Evolutionary conservation across 2,797 vertebrate species (phyloP), one percentile per base, ranked within the genome.

Genomic region (Pogoniulus pusillus): DNA sequence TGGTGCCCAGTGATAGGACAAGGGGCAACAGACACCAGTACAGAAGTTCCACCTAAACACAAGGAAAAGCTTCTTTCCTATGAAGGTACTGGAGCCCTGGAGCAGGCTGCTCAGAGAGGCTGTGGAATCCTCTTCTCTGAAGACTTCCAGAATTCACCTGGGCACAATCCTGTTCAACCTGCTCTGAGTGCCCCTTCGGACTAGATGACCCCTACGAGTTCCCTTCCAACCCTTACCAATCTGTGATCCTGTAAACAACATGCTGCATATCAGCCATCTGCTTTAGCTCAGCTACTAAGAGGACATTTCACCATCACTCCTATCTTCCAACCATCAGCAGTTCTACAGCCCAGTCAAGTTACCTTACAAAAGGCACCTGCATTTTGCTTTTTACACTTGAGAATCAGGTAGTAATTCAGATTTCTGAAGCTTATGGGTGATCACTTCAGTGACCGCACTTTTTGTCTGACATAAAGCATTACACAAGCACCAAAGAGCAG

Each of bases 401-500:
- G 39, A 32, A 64, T 29, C n/a, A 62, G 12, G 16, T 9, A 72
- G 49, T 3, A 84, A 74, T 20, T 72, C 7, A 70, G 14, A 47
- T 51, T 45, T 74, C 39, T 34, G 34, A 54, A 72, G 30, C 34
- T 53, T 63, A 65, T 14, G 18, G 17, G 2, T 2, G 5, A 65
- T 27, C 51, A 23, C 14, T 47, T 47, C 22, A 29, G 29, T 5
- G 11, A 80, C 18, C 8, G 13, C 1, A 2, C 7, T 41, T 49
- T 84, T 69, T 27, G 27, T 71, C 17, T 15, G 1, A 80, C 4
- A 22, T 37, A 13, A 72, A 83, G 70, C 4, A 1, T 19, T 30
- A 13, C 51, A 29, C 0, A 0, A 12, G 9, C 12, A 78, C 57
- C 37, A n/a, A 79, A 80, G 6, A 14, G 24, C 9, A 54, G 45